Percentiles rank a stretch among this genome's conserved stretches.
Conservation (phyloP, 2,888 invertebrate genomes). For the Morpho deidamia region DNA sequence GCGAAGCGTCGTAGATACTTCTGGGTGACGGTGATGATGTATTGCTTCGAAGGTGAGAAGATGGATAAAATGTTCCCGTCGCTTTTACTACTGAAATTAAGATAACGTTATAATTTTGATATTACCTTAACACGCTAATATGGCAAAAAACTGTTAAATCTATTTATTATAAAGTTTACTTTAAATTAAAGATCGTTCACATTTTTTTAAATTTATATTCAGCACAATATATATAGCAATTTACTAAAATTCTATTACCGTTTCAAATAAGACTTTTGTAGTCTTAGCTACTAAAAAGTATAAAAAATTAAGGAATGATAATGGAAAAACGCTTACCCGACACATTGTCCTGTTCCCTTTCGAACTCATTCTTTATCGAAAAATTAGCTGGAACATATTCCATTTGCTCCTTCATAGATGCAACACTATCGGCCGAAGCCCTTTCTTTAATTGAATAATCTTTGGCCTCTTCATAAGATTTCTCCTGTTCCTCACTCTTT, state of each 20-base stretch:
- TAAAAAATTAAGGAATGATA: not conserved
- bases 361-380: slow-evolving; percentile 70
- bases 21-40: slow-evolving; percentile 74
- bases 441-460: slow-evolving; percentile 73
- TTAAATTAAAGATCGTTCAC: too few species aligned
- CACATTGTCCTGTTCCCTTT: slow-evolving; percentile 67
- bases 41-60: slow-evolving; percentile 80
- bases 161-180: too few species aligned
- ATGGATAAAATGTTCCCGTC: slow-evolving; percentile 94
- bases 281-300: too few species aligned
- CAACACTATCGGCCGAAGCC: slow-evolving; percentile 61
- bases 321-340: slow-evolving; percentile 61
- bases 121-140: not conserved
- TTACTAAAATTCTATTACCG: not conserved
- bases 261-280: too few species aligned
- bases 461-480: slow-evolving; percentile 67
- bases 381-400: slow-evolving; percentile 64
- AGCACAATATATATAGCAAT: not conserved
- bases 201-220: too few species aligned
- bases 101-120: slow-evolving; percentile 8
- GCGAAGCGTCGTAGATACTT: slow-evolving; percentile 73
- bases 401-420: slow-evolving; percentile 54
- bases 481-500: slow-evolving; percentile 62
- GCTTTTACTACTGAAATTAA: slow-evolving; percentile 92
- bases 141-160: too few species aligned